Evolutionary conservation across 2,797 vertebrate genomes (phyloP), one percentile per base, ranked within the genome.

Genomic region (Acanthopagrus latus): DNA sequence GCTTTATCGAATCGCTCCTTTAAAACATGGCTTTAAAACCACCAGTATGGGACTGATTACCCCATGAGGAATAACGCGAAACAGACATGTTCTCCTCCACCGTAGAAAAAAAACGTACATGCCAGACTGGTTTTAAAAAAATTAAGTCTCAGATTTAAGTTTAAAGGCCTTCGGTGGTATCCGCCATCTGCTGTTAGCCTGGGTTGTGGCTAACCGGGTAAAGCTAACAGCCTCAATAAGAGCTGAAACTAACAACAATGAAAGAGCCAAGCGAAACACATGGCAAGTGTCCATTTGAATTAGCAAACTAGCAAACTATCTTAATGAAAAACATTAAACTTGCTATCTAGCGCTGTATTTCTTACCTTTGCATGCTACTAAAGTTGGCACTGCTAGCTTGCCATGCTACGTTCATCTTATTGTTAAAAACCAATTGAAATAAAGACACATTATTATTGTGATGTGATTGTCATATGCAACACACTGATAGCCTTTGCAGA

Each of bases 11-110:
- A 20, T 54, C 67, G 23, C 27, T 4, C 48, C 58, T 79, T 73
- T 52, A 29, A 78, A 71, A 70, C 79, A 43, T 2, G 63, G 29
- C 70, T 74, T 63, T 80, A 38, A 79, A 73, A 44, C 48, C 55
- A 4, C 64, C 56, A 48, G 59, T 51, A 50, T 78, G 82, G 80
- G 41, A 80, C 41, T 72, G 71, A 92, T 88, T 81, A 80, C 47
- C 68, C 68, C 1, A 2, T 0, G 2, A 46, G 41, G 54, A 73
- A 3, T 76, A 88, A 89, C 69, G 13, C 62, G 50, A 76, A 89
- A 47, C 88, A 90, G 77, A 72, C 57, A 3, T 29, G 7, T 58
- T 62, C 21, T 55, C 43, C 5, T 72, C 46, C 4, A 1, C 20
- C 17, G 1, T 5, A 47, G 57, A 79, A 76, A 72, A 33, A 46